Evolutionary conservation across 2,113 vertebrate species (phyloP).

Genomic region (Pycnonotus jocosus): DNA sequence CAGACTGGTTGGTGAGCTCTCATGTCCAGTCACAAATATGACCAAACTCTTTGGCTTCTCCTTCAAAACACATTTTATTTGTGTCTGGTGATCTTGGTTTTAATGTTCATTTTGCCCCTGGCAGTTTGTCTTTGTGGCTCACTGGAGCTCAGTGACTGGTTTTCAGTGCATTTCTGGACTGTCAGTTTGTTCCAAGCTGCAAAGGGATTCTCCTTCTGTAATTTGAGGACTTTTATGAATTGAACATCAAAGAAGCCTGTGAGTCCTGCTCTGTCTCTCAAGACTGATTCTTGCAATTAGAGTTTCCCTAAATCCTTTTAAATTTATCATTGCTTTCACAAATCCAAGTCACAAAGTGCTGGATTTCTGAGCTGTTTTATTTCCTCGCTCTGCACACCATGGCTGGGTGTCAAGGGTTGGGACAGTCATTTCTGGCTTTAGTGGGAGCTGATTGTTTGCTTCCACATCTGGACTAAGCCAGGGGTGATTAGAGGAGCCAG

Average conservation of each 20-base stretch:
- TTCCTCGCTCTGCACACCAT: not conserved
- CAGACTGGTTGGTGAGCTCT: not conserved
- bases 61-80: not conserved
- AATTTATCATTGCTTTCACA: slow-evolving; percentile 52
- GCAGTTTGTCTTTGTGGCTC: slow-evolving; percentile 46
- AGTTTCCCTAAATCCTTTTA: slow-evolving; percentile 58
- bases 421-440: not conserved
- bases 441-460: not conserved
- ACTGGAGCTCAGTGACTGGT: not conserved
- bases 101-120: slow-evolving; percentile 26
- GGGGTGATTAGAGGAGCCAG: not conserved
- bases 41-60: not conserved
- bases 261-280: slow-evolving; percentile 38
- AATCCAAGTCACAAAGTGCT: slow-evolving; percentile 13
- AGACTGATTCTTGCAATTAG: slow-evolving; percentile 54
- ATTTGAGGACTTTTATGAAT: slow-evolving; percentile 61
- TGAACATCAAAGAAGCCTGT: slow-evolving; percentile 62
- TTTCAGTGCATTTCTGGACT: slow-evolving; percentile 44
- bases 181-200: slow-evolving; percentile 55
- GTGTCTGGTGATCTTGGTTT: not conserved
- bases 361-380: not conserved
- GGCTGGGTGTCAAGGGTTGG: not conserved
- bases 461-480: not conserved
- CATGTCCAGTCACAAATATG: not conserved
- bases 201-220: slow-evolving; percentile 65